Conservation (phyloP, 1,140 invertebrate genomes). For the Anthonomus grandis region DNA sequence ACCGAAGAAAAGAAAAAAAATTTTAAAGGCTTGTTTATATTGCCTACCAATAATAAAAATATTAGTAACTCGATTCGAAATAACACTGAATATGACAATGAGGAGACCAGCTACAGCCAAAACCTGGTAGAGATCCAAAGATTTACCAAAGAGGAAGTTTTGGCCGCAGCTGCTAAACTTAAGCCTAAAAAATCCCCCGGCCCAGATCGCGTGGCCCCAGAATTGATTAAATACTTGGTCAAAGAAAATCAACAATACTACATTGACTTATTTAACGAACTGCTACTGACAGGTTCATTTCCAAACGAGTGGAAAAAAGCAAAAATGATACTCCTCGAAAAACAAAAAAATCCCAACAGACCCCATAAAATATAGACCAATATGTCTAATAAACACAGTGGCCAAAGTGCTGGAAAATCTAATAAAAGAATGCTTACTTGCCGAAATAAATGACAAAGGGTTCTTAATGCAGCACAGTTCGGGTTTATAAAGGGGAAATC, state of each 20-base stretch:
- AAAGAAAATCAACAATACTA: background rate
- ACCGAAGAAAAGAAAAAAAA: too few species aligned
- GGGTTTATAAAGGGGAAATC: background rate
- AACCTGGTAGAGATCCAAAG: too few species aligned
- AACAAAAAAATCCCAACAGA: background rate
- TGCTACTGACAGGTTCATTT: background rate
- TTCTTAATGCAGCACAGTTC: background rate
- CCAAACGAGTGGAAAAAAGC: background rate
- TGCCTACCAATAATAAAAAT: too few species aligned
- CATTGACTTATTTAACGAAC: background rate
- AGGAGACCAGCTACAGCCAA: too few species aligned
- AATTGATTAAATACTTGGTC: background rate
- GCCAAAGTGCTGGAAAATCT: slow-evolving; percentile 5
- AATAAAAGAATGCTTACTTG: slow-evolving; percentile 15
- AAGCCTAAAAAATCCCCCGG: background rate
- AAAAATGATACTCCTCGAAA: background rate
- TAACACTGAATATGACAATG: too few species aligned
- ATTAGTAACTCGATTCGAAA: too few species aligned
- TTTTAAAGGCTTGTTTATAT: too few species aligned
- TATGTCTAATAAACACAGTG: slow-evolving; percentile 3
- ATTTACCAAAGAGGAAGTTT: too few species aligned
- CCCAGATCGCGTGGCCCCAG: background rate
- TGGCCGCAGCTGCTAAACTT: too few species aligned
- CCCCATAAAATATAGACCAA: background rate
- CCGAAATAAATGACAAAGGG: background rate